phyloP scores from a whole-genome alignment of 2,888 invertebrate genomes.

The Polydrusus pterygomalis region DNA sequence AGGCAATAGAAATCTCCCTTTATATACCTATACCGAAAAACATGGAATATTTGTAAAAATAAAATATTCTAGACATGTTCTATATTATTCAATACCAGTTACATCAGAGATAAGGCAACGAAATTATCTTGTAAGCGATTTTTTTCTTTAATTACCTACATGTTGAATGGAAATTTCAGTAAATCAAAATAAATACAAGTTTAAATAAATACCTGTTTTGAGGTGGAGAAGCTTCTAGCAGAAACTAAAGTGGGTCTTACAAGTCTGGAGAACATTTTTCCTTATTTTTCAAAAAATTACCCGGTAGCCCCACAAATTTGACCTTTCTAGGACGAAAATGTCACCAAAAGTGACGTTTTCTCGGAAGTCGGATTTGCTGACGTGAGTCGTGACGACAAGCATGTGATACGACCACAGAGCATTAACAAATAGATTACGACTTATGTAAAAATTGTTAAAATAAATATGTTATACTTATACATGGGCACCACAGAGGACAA shows the following conservation, averaged over 20 bases:
- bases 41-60: too few species aligned
- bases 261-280: constrained; percentile 78
- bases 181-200: background rate
- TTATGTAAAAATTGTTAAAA: too few species aligned
- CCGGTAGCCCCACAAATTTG: constrained; percentile 30
- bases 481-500: too few species aligned
- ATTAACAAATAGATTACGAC: too few species aligned
- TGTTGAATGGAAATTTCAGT: background rate
- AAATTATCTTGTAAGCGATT: constrained; percentile 6
- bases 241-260: constrained; percentile 72
- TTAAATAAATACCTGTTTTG: constrained; percentile 62
- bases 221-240: constrained; percentile 64
- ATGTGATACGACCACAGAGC: constrained; percentile 22
- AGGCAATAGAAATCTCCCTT: background rate
- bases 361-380: background rate
- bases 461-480: too few species aligned
- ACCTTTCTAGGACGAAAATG: constrained; percentile 51
- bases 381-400: too few species aligned
- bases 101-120: constrained; percentile 28
- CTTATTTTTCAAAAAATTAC: constrained; percentile 3
- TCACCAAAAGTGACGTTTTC: constrained; percentile 49
- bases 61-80: too few species aligned
- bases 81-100: background rate
- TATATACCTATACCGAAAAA: too few species aligned
- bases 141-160: constrained; percentile 5